Percentiles rank a stretch among this genome's conserved stretches.
Evolutionary conservation across 1,140 invertebrate genomes (phyloP).

Genomic region (Chionoecetes opilio): DNA sequence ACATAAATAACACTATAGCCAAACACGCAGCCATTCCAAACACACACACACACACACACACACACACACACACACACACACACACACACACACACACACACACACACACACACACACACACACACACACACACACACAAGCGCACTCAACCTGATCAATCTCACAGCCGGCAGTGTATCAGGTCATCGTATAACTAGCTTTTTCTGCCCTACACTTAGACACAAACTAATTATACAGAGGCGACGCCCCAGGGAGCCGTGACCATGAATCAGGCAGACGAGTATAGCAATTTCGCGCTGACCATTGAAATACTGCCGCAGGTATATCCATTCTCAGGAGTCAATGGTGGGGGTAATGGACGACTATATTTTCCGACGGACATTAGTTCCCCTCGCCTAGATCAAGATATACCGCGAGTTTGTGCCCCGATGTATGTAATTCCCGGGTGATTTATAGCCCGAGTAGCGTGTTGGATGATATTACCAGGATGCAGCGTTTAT

Average conservation of each 20-base stretch:
- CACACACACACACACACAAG: constrained; percentile 17
- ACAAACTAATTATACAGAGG: neutral
- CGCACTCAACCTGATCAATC: neutral
- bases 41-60: neutral
- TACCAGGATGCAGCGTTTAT: neutral
- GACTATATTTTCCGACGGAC: neutral
- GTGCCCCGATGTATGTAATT: neutral
- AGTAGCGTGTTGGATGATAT: neutral
- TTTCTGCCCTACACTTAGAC: neutral
- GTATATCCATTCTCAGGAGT: neutral
- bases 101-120: neutral
- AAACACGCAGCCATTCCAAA: neutral
- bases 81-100: neutral
- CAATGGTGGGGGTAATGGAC: neutral
- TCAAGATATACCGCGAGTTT: neutral
- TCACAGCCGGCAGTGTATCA: neutral
- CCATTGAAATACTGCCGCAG: neutral
- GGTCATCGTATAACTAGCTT: neutral
- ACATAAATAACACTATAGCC: neutral
- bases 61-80: constrained; percentile 18
- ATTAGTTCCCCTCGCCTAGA: neutral
- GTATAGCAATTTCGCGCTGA: neutral
- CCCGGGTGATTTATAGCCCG: neutral
- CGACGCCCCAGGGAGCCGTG: neutral
- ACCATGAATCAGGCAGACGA: neutral